phyloP scores from a whole-genome alignment of 2,888 invertebrate species.

The Electrophaes corylata region DNA sequence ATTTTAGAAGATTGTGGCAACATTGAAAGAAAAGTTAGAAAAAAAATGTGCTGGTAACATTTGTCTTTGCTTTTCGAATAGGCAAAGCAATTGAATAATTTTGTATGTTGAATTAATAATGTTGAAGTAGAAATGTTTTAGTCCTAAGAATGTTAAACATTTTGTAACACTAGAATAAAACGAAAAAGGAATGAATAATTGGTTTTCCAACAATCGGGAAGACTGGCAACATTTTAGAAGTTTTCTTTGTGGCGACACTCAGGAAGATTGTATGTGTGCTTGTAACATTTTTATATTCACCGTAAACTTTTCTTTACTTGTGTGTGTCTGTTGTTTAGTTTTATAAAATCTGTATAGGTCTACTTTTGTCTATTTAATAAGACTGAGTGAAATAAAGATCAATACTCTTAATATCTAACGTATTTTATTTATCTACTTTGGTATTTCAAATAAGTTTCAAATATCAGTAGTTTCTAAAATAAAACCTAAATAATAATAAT shows the following conservation, averaged over 20 bases:
- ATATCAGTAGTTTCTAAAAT: too few relatives aligned
- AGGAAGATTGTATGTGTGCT: not conserved
- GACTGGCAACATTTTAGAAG: not conserved
- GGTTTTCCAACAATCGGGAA: too few relatives aligned
- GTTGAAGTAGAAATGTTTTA: too few relatives aligned
- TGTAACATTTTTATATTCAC: not conserved
- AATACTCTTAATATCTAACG: not conserved
- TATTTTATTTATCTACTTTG: not conserved
- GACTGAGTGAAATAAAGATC: conserved; percentile 5
- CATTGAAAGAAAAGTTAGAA: not conserved
- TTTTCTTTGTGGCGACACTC: not conserved
- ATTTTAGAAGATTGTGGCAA: not conserved
- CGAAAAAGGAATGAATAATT: too few relatives aligned
- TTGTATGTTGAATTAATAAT: too few relatives aligned
- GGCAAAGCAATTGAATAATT: too few relatives aligned
- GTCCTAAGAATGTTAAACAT: too few relatives aligned
- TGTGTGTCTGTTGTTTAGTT: not conserved
- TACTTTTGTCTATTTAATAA: too few relatives aligned
- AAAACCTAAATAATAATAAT: too few relatives aligned
- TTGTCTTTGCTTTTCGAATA: too few relatives aligned
- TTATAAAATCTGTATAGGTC: not conserved
- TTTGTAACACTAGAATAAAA: too few relatives aligned
- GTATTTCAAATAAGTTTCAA: too few relatives aligned
- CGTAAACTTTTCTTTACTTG: not conserved
- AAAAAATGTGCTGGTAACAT: not conserved